phyloP scores from a whole-genome alignment of 2,888 invertebrate species.

The Phasia obesa region DNA sequence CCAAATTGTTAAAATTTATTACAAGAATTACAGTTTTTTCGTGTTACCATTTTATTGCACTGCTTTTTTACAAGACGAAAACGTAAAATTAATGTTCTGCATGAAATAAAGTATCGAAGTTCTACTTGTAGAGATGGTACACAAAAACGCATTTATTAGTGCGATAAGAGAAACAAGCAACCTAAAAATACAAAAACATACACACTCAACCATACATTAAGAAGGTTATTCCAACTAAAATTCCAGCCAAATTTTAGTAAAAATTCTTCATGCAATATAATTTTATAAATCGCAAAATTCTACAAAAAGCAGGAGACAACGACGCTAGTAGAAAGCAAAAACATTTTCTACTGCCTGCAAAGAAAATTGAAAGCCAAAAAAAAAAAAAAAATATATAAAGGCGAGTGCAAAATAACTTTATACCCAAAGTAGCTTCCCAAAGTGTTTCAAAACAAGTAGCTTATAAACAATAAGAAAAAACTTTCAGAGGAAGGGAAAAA shows the following conservation, averaged over 20 bases:
- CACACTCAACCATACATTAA: background rate
- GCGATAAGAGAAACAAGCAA: constrained; percentile 37
- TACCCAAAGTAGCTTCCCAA: no score
- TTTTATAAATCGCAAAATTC: constrained; percentile 1
- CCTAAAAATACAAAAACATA: no score
- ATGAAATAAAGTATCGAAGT: constrained; percentile 65
- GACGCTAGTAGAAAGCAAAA: constrained; percentile 32
- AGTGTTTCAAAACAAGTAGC: constrained; percentile 33
- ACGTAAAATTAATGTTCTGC: constrained; percentile 66
- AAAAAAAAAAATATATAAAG: no score
- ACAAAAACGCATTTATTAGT: constrained; percentile 67
- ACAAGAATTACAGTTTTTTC: constrained; percentile 35
- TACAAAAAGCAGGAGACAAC: constrained; percentile 27
- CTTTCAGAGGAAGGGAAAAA: constrained; percentile 46
- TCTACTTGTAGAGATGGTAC: constrained; percentile 10
- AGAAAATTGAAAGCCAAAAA: constrained; percentile 19
- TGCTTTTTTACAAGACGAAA: constrained; percentile 26
- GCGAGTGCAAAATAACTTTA: constrained; percentile 25
- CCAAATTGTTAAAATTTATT: constrained; percentile 66
- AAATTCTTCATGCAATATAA: constrained; percentile 49
- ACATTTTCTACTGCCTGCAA: constrained; percentile 41
- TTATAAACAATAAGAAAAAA: constrained; percentile 50
- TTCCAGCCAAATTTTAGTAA: constrained; percentile 64
- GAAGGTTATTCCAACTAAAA: constrained; percentile 27
- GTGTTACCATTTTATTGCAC: constrained; percentile 37